phyloP scores from a whole-genome alignment of 2,888 invertebrate genomes.

The Rugalucina vietnamica region DNA sequence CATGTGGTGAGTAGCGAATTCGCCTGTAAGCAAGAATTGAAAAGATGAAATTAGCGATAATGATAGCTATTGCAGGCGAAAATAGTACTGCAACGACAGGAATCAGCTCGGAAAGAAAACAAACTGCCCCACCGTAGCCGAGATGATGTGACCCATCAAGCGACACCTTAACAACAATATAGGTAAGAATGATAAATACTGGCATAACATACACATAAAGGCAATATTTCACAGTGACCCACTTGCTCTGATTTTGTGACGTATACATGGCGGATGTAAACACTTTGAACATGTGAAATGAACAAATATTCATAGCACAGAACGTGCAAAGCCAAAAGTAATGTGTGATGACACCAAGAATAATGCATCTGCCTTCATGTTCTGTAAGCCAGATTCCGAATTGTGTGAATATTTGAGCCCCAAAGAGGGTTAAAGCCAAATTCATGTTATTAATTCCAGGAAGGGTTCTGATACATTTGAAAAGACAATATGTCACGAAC shows the following conservation, averaged over 20 bases:
- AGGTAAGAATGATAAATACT: neutral
- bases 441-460: slow-evolving; percentile 69
- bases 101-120: slow-evolving; percentile 41
- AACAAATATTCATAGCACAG: slow-evolving; percentile 63
- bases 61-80: slow-evolving; percentile 56
- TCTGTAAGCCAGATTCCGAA: slow-evolving; percentile 42
- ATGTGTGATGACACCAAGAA: slow-evolving; percentile 60
- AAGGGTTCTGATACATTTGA: slow-evolving; percentile 52
- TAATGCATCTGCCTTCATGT: slow-evolving; percentile 20
- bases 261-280: slow-evolving; percentile 35
- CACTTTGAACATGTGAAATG: slow-evolving; percentile 64
- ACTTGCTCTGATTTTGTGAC: neutral
- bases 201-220: neutral
- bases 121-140: slow-evolving; percentile 52
- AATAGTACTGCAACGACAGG: slow-evolving; percentile 58
- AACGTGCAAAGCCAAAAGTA: slow-evolving; percentile 67
- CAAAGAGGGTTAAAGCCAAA: slow-evolving; percentile 56
- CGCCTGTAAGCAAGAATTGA: slow-evolving; percentile 58
- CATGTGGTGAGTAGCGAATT: slow-evolving; percentile 43
- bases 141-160: neutral
- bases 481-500: slow-evolving; percentile 62
- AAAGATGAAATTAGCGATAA: slow-evolving; percentile 61
- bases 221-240: neutral
- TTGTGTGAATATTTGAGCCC: slow-evolving; percentile 60
- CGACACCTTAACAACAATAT: neutral